Evolutionary conservation across 2,797 vertebrate species (phyloP).

Genomic region (Staurois parvus): DNA sequence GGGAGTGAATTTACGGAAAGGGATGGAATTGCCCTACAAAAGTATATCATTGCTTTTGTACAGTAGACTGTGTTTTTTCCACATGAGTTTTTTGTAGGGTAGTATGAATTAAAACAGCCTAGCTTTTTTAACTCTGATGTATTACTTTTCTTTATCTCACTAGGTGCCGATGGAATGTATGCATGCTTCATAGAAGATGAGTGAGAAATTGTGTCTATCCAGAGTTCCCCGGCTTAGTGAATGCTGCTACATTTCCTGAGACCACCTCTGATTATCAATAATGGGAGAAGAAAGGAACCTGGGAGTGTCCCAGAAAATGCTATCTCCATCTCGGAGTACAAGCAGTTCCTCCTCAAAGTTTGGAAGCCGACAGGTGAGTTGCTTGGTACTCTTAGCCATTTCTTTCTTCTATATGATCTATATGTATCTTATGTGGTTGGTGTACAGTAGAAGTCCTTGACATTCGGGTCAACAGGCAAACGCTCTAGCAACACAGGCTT

Average conservation of each 20-base stretch:
- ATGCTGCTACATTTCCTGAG: conserved; percentile 30
- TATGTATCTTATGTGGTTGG: no score
- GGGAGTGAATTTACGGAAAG: no score
- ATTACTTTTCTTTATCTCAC: background rate
- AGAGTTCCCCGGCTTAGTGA: conserved; percentile 14
- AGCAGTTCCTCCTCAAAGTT: conserved; percentile 96
- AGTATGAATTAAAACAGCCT: no score
- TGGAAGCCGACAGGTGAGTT: conserved; percentile 91
- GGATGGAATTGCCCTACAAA: no score
- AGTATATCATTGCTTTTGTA: no score
- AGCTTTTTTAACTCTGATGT: background rate
- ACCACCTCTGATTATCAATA: conserved; percentile 57
- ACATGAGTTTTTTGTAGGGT: no score
- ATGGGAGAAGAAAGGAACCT: conserved; percentile 91
- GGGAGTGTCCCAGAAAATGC: conserved; percentile 88
- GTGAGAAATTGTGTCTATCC: conserved; percentile 20
- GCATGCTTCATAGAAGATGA: conserved; percentile 44
- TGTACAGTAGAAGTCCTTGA: no score
- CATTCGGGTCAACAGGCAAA: no score
- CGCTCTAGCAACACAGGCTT: no score
- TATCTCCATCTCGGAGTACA: conserved; percentile 92
- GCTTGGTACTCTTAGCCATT: background rate
- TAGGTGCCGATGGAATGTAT: conserved; percentile 43
- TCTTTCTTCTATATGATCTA: no score
- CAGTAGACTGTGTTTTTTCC: no score